Conservation (phyloP, 2,113 vertebrate genomes). For the Chitala chitala region DNA sequence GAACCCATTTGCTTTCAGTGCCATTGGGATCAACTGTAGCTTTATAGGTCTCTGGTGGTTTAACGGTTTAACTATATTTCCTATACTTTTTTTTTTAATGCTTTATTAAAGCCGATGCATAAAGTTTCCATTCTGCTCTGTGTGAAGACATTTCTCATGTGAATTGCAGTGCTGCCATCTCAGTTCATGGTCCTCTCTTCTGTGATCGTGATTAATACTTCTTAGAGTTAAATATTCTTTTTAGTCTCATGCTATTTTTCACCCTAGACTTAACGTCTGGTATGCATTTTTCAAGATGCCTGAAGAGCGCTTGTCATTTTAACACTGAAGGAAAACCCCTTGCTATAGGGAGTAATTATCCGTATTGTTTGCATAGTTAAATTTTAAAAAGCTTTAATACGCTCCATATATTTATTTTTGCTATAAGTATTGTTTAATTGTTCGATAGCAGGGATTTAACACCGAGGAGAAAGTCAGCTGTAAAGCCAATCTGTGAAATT, state of each 20-base stretch:
- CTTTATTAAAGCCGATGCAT: slow-evolving; percentile 51
- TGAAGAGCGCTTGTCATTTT: slow-evolving; percentile 49
- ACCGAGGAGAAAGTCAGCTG: no score
- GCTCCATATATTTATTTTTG: no score
- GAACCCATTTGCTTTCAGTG: slow-evolving; percentile 68
- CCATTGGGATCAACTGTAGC: slow-evolving; percentile 62
- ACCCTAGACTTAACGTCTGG: slow-evolving; percentile 55
- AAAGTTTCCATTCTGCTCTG: slow-evolving; percentile 42
- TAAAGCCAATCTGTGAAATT: not conserved
- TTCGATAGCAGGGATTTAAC: no score
- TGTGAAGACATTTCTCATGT: slow-evolving; percentile 32
- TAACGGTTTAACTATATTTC: slow-evolving; percentile 58
- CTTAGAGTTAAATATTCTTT: slow-evolving; percentile 31
- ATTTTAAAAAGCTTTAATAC: slow-evolving; percentile 10
- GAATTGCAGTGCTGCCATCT: slow-evolving; percentile 26
- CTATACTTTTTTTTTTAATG: slow-evolving; percentile 37
- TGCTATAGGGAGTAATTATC: slow-evolving; percentile 40
- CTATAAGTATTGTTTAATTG: no score
- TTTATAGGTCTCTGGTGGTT: slow-evolving; percentile 51
- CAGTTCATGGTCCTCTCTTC: slow-evolving; percentile 19
- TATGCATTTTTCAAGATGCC: slow-evolving; percentile 40
- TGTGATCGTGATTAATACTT: slow-evolving; percentile 33
- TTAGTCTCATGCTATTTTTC: slow-evolving; percentile 46
- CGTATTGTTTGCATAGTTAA: slow-evolving; percentile 27
- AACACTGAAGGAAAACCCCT: slow-evolving; percentile 45